Evolutionary conservation across 1,140 invertebrate species (phyloP), one percentile per base, ranked within the genome.

Genomic region (Zaprionus inermis): DNA sequence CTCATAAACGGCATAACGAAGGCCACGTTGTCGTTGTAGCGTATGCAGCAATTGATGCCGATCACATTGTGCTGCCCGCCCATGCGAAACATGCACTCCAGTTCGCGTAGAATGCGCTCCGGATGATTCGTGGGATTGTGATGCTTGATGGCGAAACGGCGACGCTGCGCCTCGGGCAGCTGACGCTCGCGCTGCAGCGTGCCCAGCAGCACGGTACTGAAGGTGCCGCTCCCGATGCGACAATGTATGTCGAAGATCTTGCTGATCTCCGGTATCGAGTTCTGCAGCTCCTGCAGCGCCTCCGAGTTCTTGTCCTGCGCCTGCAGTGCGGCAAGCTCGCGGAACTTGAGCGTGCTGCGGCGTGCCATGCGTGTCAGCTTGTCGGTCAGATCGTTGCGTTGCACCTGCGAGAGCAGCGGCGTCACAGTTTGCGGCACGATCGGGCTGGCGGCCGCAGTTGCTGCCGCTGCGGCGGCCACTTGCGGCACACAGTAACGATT

Each of bases 1-100:
- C 94, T 95, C 93, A 98, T 95, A 92, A 96, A 97, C n/a, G 97
- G 97, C 97, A 98, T 98, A 22, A 98, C 94, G 93, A 98, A 97
- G 54, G 97, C 96, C 73, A 98, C 95, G 74, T 97, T 96, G 65
- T 97, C 96, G 64, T 94, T 94, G 79, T 96, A 94, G 67, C 97
- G 94, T 24, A 98, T 93, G 90, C 96, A 97, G 65, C 96, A 93
- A 76, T 96, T 94, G 58, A 98, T 94, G 41, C 95, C 96, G 83
- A 97, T 96, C 30, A 98, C 95, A 94, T 98, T 96, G 86, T 97
- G 94, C 72, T 93, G 93, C 0, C 97, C 97, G 7, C 90, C 97
- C 76, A 98, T 96, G 59, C 96, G 94, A 72, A 95, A 94, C 58
- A 98, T 93, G 91, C 96, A 97, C 78, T 94, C 93, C 51, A 97